A percentile compares a stretch with the other conserved stretches of the same genome.
Conservation (phyloP, 92 coral and sea anemone genomes). For the Palythoa heliodiscus region DNA sequence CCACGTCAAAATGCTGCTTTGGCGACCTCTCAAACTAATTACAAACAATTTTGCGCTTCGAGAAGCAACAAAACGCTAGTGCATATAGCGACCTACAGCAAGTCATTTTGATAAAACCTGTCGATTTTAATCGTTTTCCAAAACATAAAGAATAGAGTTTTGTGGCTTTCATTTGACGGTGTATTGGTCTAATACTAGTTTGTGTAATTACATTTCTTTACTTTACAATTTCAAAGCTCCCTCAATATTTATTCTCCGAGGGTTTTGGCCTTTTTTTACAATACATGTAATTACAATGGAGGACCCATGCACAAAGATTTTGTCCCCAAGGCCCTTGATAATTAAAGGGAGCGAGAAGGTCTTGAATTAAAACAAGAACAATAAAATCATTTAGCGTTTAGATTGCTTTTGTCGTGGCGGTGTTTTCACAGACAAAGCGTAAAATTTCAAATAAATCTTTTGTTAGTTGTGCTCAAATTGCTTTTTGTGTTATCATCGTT, state of each 20-base stretch:
- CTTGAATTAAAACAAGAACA: conserved; percentile 87
- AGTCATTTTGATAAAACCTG: background rate
- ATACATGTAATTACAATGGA: conserved; percentile 77
- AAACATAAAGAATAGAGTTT: background rate
- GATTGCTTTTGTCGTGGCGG: conserved; percentile 82
- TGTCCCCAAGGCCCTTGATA: conserved; percentile 62
- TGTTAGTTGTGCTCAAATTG: conserved; percentile 34
- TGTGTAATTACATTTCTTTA: conserved; percentile 32
- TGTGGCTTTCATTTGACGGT: background rate
- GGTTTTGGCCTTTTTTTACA: conserved; percentile 47
- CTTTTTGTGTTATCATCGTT: conserved; percentile 18
- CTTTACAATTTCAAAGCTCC: conserved; percentile 26
- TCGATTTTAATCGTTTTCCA: background rate
- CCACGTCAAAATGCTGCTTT: conserved; percentile 17
- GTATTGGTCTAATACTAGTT: conserved; percentile 2
- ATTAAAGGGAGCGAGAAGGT: conserved; percentile 81
- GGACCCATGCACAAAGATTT: conserved; percentile 64
- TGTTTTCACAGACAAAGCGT: conserved; percentile 65
- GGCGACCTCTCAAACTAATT: conserved; percentile 27
- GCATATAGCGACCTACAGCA: background rate
- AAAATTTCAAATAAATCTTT: conserved; percentile 57
- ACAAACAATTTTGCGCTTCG: conserved; percentile 42
- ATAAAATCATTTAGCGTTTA: conserved; percentile 84
- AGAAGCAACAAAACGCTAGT: background rate
- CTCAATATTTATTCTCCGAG: conserved; percentile 53